A percentile compares a stretch with the other conserved stretches of the same genome.
Evolutionary conservation across 2,888 invertebrate species (phyloP).

Genomic region (Acronicta alni): DNA sequence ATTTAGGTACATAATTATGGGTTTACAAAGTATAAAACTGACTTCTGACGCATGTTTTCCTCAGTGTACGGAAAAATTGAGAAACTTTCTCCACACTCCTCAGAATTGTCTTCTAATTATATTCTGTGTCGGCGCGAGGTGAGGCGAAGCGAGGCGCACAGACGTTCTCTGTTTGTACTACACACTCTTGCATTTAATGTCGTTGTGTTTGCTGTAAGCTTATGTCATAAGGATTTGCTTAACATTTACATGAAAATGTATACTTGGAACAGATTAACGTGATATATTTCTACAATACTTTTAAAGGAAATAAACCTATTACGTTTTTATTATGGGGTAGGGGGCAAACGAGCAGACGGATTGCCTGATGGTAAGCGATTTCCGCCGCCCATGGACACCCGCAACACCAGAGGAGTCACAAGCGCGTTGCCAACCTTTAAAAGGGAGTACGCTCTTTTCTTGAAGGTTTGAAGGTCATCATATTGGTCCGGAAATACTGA

Average conservation of each 20-base stretch:
- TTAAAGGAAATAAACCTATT: too few species aligned
- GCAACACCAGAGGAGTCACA: too few species aligned
- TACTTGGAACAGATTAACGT: background rate
- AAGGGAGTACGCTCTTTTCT: too few species aligned
- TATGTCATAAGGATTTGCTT: background rate
- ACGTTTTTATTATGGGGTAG: too few species aligned
- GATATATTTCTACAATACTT: background rate
- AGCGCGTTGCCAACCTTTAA: too few species aligned
- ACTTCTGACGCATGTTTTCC: slow-evolving; percentile 12
- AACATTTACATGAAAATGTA: background rate
- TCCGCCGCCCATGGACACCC: too few species aligned
- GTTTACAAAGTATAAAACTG: slow-evolving; percentile 8
- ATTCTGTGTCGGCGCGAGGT: slow-evolving; percentile 37
- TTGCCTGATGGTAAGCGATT: too few species aligned
- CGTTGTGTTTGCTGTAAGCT: slow-evolving; percentile 13
- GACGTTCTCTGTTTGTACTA: slow-evolving; percentile 39
- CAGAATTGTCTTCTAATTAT: slow-evolving; percentile 59
- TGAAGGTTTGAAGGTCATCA: too few species aligned
- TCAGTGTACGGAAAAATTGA: slow-evolving; percentile 35
- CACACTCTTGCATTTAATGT: slow-evolving; percentile 33
- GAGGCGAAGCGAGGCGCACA: too few species aligned
- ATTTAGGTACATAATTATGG: slow-evolving; percentile 16
- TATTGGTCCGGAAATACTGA: too few species aligned
- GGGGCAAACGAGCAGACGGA: too few species aligned
- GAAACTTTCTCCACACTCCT: slow-evolving; percentile 54